Base-by-base conservation (phyloP, 1,140 invertebrate species). In the Grapholita molesta region DNA sequence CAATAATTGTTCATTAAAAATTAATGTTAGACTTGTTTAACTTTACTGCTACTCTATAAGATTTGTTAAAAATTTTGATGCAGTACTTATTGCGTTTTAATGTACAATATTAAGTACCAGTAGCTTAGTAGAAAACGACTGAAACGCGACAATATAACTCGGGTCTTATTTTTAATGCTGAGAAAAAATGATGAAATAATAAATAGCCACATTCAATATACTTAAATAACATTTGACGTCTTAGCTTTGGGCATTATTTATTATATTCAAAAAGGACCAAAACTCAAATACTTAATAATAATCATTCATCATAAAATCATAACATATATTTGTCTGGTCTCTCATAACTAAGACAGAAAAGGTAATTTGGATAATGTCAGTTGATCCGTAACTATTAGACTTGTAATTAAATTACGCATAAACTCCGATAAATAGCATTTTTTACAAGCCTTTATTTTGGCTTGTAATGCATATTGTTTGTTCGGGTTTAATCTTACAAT, bases 111-210 rank as follows among this genome's bases (percentile, higher is more conserved):
- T 77, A 82, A 70, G 42, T 25, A 48, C 23, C 12, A 28, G 78
- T 88, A 85, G 80, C 74, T 76, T 76, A 71, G 74, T 83, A 82
- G 75, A 76, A 83, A 79, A 82, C 70, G 88, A 90, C 88, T 90
- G 88, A 90, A 73, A 74, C 71, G 71, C 71, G 88, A 90, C 88
- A 90, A 90, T 90, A 90, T 81, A 78, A 71, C 71, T 75, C 80
- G 81, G 84, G 85, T 88, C 80, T 88, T 79, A 81, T 83, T 84
- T 85, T 78, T 72, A 82, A 74, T 76, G 71, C 76, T 82, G 70
- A 74, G 71, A 73, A 55, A 64, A 71, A 67, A 66, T 76, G 57
- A 67, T 71, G 25, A 53, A 67, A 66, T 48, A 52, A 24, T 73
- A 71, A 71, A 64, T n/a, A 71, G 69, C 73, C 77, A 82, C 75